These are phyloP conservation scores for Trichoplax adhaerens DNA, from an alignment of 37 sponge, comb jelly and placozoan species.

Conservation along the genomic window DNA sequence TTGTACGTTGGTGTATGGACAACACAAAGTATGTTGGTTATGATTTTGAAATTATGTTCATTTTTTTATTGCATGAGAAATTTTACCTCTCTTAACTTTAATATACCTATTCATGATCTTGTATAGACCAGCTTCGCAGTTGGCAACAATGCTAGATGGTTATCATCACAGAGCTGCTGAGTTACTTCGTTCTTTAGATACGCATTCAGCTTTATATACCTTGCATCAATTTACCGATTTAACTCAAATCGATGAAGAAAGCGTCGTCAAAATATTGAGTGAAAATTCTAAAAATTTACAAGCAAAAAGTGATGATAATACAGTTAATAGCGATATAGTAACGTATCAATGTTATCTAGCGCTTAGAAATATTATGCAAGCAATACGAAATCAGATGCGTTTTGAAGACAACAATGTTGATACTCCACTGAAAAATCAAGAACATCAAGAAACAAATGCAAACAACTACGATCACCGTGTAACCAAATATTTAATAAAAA, in stretches of 20 bases:
- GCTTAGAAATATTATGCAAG: constrained; percentile 25
- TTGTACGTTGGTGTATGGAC: constrained; percentile 87
- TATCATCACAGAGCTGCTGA: constrained; percentile 31
- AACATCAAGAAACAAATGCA: no score
- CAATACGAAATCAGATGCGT: constrained; percentile 9
- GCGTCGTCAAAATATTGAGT: constrained; percentile 63
- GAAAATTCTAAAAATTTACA: no score
- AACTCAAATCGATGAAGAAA: constrained; percentile 41
- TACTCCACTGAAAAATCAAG: no score
- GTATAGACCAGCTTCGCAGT: not conserved
- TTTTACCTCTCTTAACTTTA: not conserved
- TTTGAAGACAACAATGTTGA: not conserved
- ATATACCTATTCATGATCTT: constrained; percentile 2
- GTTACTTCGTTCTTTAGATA: constrained; percentile 72
- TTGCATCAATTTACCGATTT: constrained; percentile 72
- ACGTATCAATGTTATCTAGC: no score
- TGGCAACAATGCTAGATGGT: not conserved
- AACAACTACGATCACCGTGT: not conserved
- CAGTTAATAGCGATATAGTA: constrained; percentile 6
- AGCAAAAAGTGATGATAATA: no score
- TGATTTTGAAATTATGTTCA: not conserved
- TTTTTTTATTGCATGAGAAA: not conserved
- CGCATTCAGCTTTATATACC: constrained; percentile 76
- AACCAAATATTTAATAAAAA: constrained; percentile 29
- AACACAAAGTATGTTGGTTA: constrained; percentile 45